Conservation (phyloP, 2,797 vertebrate genomes). For the Pogonophryne albipinna region DNA sequence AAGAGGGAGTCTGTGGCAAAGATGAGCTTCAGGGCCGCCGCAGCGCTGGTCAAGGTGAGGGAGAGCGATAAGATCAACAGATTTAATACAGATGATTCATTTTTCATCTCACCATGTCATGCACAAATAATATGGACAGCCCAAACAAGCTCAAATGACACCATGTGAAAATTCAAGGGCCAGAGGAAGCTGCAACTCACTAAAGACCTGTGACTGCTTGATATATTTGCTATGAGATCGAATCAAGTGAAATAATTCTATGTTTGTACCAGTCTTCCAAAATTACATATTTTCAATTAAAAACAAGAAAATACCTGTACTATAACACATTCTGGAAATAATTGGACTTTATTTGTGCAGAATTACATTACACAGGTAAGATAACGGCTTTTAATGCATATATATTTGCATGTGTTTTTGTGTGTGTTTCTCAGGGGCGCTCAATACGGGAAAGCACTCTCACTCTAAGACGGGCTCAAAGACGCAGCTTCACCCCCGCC, state of each 20-base stretch:
- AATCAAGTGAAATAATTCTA: too few species aligned
- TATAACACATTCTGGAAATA: background rate
- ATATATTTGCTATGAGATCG: too few species aligned
- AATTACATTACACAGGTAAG: background rate
- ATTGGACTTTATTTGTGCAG: background rate
- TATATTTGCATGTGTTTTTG: constrained; percentile 1
- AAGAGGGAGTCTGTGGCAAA: constrained; percentile 98
- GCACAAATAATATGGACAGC: too few species aligned
- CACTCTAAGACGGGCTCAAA: constrained; percentile 84
- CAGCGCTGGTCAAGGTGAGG: constrained; percentile 93
- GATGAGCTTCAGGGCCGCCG: constrained; percentile 97
- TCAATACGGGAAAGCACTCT: constrained; percentile 89
- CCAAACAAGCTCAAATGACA: too few species aligned
- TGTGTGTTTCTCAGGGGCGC: constrained; percentile 86
- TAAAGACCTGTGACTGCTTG: too few species aligned
- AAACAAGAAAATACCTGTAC: background rate
- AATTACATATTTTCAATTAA: background rate
- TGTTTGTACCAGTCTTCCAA: background rate
- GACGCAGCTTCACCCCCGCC: constrained; percentile 95
- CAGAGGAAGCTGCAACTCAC: too few species aligned
- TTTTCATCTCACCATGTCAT: too few species aligned
- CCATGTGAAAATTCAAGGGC: too few species aligned
- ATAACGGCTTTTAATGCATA: background rate
- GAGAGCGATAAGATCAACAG: background rate
- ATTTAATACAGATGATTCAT: background rate